phyloP scores from a whole-genome alignment of 2,113 vertebrate genomes.

The Nerophis lumbriciformis region DNA sequence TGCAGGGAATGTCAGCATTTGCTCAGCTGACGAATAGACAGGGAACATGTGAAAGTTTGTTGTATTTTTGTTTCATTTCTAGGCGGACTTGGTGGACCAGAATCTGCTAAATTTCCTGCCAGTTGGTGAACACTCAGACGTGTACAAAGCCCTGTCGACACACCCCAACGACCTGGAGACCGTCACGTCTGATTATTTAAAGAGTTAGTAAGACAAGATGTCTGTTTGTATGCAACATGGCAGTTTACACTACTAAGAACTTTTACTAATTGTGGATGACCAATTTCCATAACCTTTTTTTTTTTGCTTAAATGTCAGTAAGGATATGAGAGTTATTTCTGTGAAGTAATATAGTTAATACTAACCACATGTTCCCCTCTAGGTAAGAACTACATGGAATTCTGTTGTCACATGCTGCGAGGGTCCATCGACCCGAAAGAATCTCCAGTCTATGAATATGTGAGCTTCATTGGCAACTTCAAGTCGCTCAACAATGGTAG shows the following conservation, averaged over 20 bases:
- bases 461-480: slow-evolving; percentile 97
- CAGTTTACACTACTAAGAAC: background rate
- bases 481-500: slow-evolving; percentile 93
- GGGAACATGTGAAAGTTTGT: background rate
- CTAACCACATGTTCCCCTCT: slow-evolving; percentile 25
- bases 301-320: background rate
- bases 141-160: slow-evolving; percentile 92
- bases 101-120: slow-evolving; percentile 99
- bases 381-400: slow-evolving; percentile 98
- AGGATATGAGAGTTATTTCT: background rate
- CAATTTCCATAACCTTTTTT: too few relatives aligned
- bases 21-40: background rate
- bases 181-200: slow-evolving; percentile 87
- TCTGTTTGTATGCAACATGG: background rate
- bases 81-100: slow-evolving; percentile 98
- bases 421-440: slow-evolving; percentile 95
- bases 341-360: background rate
- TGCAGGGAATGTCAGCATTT: background rate
- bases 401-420: slow-evolving; percentile 97
- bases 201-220: slow-evolving; percentile 79
- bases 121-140: slow-evolving; percentile 88
- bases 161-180: slow-evolving; percentile 85
- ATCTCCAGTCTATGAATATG: slow-evolving; percentile 92
- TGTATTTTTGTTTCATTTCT: slow-evolving; percentile 23
- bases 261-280: too few relatives aligned